Base-by-base conservation (phyloP, 2,888 invertebrate species). In the Brachyopa scutellaris region DNA sequence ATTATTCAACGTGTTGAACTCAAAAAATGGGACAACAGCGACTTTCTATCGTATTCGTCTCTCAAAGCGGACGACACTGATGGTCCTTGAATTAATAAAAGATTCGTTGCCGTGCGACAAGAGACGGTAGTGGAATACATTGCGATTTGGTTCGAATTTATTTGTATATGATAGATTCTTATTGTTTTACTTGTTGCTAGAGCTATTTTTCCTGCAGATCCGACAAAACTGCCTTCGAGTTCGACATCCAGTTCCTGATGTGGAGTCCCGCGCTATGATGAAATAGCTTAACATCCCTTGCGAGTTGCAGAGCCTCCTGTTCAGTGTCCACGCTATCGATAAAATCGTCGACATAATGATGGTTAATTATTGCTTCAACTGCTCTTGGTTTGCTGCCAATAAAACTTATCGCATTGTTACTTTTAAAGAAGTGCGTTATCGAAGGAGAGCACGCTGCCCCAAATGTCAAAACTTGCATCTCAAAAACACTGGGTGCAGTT, bases 391-490 rank as follows among this genome's bases (percentile, higher is more conserved):
- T 7, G 9, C 40, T 47, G 6, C 8, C 19, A 4, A 23, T 19
- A 13, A 33, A 66, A 5, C 59, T 9, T n/a, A 47, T 11, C 2
- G 70, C 53, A 29, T 80, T 76, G 9, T 15, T 33, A 19, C 70
- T 36, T 1, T 67, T 70, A 0, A 77, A 55, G 21, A 62, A 79
- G 19, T 84, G 79, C 1, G 84, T 79, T 1, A 76, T 73, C 15
- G 67, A 84, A 2, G 84, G 77, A 0, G 79, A 72, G 21, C 82
- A 84, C 1, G 61, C 31, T n/a, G 40, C 51, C 2, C 76, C 70
- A 51, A 83, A 85, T 1, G 84, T 84, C 17, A 85, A 49, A 0
- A 84, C 79, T 2, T 31, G 21, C 83, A 84, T 85, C 2, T 85
- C 84, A 55, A 84, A 86, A 38, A 82, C 64, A 33, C 74, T 85